Base-by-base conservation (phyloP, 2,888 invertebrate genomes). In the Lottia scabra region DNA sequence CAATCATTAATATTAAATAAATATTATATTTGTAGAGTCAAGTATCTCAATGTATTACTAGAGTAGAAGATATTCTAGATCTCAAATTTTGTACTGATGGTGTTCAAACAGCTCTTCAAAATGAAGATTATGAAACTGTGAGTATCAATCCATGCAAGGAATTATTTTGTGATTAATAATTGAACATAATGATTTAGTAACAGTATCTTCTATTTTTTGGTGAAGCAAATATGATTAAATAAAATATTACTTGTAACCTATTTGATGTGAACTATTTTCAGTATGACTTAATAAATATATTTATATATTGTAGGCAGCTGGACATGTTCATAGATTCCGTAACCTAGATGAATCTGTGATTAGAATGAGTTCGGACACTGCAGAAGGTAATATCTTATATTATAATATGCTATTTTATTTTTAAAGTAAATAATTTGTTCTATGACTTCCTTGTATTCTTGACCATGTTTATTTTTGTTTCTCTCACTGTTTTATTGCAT, bases 51-150 rank as follows among this genome's bases (percentile, higher is more conserved):
- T 98, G 97, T 85, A 96, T 99, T 89, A 94, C 95, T 81, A 91
- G 98, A 73, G 98, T 99, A 0, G 96, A 97, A 84, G 98, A 99
- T 89, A 92, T 99, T 56, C 93, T 98, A 74, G 98, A 99, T 89
- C 91, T 99, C 68, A 96, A 98, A 90, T 92, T 96, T 72, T 99
- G 99, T 89, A 97, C 97, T 67, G 96, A 98, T 88, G 99, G 98
- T n/a, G 99, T 99, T 0, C 95, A 97, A 79, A 93, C 95, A 67
- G 98, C 99, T 0, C 93, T 99, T 70, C 93, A 93, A 78, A 95
- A 96, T 81, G 97, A 98, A 90, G 97, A 99, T 89, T 99, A 95
- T 90, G 99, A 99, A 90, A 87, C 87, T 84, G 89, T 87, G 38
- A 38, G 38, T 38, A 38, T 38, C n/a, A 8, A 38, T 38, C 3